Evolutionary conservation across 1,140 invertebrate species (phyloP).

Genomic region (Papilio glaucus): DNA sequence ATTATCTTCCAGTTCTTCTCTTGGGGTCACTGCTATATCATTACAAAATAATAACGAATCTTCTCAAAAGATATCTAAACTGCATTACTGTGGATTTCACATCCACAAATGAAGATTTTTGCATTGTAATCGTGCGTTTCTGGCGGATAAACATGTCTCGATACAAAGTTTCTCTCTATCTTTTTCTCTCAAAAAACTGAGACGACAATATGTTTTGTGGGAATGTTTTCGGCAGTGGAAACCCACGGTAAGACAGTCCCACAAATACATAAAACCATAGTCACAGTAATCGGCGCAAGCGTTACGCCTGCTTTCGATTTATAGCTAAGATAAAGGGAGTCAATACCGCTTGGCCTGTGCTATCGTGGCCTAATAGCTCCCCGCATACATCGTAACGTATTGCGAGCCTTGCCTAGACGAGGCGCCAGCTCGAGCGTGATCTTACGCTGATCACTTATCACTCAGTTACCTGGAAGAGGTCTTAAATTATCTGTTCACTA

Average conservation of each 20-base stretch:
- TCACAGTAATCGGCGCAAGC: constrained; percentile 33
- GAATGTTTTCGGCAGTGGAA: no score
- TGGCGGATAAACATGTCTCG: no score
- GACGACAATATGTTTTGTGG: no score
- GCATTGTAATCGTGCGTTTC: no score
- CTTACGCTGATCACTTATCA: background rate
- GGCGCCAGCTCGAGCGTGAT: constrained; percentile 27
- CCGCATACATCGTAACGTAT: constrained; percentile 29
- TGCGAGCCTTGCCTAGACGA: constrained; percentile 18
- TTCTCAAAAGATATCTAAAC: no score
- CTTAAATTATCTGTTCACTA: background rate
- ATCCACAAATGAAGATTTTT: no score
- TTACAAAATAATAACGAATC: no score
- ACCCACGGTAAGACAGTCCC: background rate
- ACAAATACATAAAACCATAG: constrained; percentile 7
- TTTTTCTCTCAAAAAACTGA: no score
- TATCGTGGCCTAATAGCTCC: constrained; percentile 44
- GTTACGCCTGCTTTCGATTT: constrained; percentile 40
- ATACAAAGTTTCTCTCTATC: no score
- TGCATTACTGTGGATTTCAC: no score
- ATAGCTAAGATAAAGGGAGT: constrained; percentile 44
- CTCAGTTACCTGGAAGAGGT: background rate
- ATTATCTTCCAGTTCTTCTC: no score
- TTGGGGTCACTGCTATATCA: no score
- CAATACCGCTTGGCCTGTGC: constrained; percentile 35